phyloP scores from a whole-genome alignment of 2,888 invertebrate species.

The Morpho deidamia region DNA sequence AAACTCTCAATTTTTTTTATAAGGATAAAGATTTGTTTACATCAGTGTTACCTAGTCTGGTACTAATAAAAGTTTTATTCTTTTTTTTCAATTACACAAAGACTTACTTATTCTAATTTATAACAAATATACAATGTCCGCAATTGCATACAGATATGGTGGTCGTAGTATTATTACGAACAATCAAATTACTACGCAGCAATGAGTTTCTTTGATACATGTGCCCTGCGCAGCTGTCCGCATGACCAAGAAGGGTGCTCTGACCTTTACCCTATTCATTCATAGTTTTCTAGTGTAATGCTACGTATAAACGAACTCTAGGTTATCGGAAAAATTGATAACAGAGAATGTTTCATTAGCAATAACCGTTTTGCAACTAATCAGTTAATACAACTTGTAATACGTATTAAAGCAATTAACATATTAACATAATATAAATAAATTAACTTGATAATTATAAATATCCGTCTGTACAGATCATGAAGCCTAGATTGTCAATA shows the following conservation, averaged over 20 bases:
- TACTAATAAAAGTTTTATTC: not conserved
- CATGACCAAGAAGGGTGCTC: constrained; percentile 33
- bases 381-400: no score
- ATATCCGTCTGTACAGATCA: no score
- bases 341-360: not conserved
- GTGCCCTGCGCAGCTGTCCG: constrained; percentile 25
- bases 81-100: no score
- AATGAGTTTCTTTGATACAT: constrained; percentile 17
- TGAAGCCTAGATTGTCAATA: no score
- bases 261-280: constrained; percentile 38
- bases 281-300: constrained; percentile 33
- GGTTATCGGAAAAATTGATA: constrained; percentile 18
- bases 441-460: no score
- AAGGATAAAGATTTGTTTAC: no score
- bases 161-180: not conserved
- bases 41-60: no score
- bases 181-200: constrained; percentile 23
- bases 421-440: no score
- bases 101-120: no score
- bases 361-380: not conserved
- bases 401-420: no score
- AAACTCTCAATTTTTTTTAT: no score
- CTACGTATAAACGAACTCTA: constrained; percentile 9
- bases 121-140: not conserved
- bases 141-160: not conserved